Evolutionary conservation across 2,113 vertebrate species (phyloP).

Genomic region (Nibea coibor): DNA sequence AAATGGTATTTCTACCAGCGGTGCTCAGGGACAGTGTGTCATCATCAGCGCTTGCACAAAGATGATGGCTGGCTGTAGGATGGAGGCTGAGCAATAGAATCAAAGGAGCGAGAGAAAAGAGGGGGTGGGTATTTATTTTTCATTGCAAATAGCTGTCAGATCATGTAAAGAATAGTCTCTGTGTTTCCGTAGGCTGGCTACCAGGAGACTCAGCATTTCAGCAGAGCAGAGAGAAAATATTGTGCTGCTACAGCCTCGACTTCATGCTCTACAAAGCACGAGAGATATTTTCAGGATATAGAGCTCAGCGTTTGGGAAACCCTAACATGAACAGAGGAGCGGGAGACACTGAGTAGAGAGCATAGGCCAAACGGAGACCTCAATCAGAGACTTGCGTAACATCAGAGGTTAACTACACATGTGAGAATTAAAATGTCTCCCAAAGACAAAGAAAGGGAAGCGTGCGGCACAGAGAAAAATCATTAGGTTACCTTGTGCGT

Average conservation of each 20-base stretch:
- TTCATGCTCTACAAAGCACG: conserved; percentile 38
- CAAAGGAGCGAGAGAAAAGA: conserved; percentile 43
- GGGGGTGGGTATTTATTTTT: conserved; percentile 41
- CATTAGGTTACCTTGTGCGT: conserved; percentile 88
- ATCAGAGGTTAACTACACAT: background rate
- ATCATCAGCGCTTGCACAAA: conserved; percentile 57
- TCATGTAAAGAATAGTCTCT: conserved; percentile 51
- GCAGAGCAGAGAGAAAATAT: conserved; percentile 32
- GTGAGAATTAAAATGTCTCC: background rate
- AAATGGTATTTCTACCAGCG: conserved; percentile 56
- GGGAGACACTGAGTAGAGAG: background rate
- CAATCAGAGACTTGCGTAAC: conserved; percentile 13
- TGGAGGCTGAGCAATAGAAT: conserved; percentile 44
- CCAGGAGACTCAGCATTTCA: conserved; percentile 52
- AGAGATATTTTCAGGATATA: conserved; percentile 31
- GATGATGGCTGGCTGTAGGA: conserved; percentile 38
- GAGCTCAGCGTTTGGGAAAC: conserved; percentile 36
- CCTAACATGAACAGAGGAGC: conserved; percentile 26
- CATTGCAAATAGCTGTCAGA: conserved; percentile 61
- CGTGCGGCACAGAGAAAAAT: background rate
- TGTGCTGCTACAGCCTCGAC: conserved; percentile 19
- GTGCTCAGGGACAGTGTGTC: conserved; percentile 49
- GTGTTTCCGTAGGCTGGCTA: conserved; percentile 35
- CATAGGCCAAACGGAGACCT: background rate
- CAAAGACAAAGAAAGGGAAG: conserved; percentile 1